Percentiles rank a stretch among this genome's conserved stretches.
These are phyloP conservation scores for Phycodurus eques DNA, from an alignment of 2,113 vertebrate species.

Conservation along the genomic window DNA sequence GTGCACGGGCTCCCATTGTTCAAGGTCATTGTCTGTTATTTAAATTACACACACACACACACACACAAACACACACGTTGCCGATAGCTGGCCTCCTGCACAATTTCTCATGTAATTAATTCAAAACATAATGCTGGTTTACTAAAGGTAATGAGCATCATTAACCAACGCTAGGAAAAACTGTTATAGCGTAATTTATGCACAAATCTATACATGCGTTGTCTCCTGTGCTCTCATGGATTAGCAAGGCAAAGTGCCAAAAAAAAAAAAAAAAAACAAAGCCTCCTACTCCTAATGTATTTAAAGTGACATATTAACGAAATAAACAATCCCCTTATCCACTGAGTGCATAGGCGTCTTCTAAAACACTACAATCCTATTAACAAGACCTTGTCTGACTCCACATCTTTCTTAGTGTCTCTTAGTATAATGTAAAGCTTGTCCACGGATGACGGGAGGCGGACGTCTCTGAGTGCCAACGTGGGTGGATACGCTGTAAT, in stretches of 20 bases:
- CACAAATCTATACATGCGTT: constrained; percentile 60
- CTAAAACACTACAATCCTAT: constrained; percentile 73
- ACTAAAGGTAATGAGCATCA: constrained; percentile 13
- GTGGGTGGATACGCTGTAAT: constrained; percentile 37
- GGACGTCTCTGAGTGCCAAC: constrained; percentile 33
- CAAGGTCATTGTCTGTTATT: constrained; percentile 57
- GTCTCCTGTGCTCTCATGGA: constrained; percentile 58
- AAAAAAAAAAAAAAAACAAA: constrained; percentile 19
- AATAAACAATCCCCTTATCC: constrained; percentile 78
- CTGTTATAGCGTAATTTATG: constrained; percentile 52
- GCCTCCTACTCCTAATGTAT: constrained; percentile 70
- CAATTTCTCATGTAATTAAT: constrained; percentile 34
- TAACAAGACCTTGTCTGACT: constrained; percentile 69
- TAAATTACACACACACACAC: constrained; percentile 1
- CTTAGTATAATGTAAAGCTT: constrained; percentile 34
- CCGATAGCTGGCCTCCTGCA: not conserved
- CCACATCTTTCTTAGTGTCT: constrained; percentile 47
- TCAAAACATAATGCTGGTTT: constrained; percentile 33
- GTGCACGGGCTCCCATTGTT: not conserved
- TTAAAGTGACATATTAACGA: constrained; percentile 80
- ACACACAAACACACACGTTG: constrained; percentile 1
- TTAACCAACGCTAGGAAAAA: constrained; percentile 43
- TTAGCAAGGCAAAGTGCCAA: constrained; percentile 72
- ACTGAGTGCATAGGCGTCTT: constrained; percentile 67
- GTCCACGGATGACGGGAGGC: constrained; percentile 19